A percentile compares a stretch with the other conserved stretches of the same genome.
Evolutionary conservation across 2,888 invertebrate genomes (phyloP).

Genomic region (Seladonia tumulorum): DNA sequence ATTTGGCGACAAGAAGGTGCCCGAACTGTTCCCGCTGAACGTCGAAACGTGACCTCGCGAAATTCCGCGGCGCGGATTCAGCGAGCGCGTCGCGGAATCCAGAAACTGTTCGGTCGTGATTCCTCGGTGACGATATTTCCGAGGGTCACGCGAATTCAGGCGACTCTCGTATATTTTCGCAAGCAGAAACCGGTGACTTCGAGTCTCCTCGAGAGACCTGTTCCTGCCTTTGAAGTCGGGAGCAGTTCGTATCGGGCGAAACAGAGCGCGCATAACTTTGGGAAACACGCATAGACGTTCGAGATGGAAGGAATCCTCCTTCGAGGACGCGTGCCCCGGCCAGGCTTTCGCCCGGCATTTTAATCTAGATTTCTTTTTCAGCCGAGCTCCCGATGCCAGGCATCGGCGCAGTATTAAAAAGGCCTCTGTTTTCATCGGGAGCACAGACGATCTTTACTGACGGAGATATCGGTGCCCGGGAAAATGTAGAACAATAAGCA

Average conservation of each 20-base stretch:
- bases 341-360: not conserved
- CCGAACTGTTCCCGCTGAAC: no score
- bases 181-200: conserved; percentile 10
- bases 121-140: conserved; percentile 2
- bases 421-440: conserved; percentile 1
- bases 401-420: not conserved
- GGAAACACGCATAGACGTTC: conserved; percentile 1
- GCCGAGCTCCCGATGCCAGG: not conserved
- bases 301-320: not conserved
- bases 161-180: conserved; percentile 19
- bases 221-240: conserved; percentile 20
- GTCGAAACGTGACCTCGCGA: not conserved
- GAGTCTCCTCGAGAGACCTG: not conserved
- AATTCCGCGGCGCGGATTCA: not conserved
- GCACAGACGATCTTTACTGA: not conserved
- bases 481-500: conserved; percentile 4
- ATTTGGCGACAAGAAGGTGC: no score
- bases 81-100: not conserved
- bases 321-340: not conserved
- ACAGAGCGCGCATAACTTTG: conserved; percentile 22
- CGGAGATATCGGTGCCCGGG: not conserved
- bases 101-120: not conserved
- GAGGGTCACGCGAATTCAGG: conserved; percentile 25
- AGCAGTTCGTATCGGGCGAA: not conserved
- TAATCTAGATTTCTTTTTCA: not conserved